These are phyloP conservation scores for Unio delphinus DNA, from an alignment of 2,888 invertebrate species.

Conservation along the genomic window DNA sequence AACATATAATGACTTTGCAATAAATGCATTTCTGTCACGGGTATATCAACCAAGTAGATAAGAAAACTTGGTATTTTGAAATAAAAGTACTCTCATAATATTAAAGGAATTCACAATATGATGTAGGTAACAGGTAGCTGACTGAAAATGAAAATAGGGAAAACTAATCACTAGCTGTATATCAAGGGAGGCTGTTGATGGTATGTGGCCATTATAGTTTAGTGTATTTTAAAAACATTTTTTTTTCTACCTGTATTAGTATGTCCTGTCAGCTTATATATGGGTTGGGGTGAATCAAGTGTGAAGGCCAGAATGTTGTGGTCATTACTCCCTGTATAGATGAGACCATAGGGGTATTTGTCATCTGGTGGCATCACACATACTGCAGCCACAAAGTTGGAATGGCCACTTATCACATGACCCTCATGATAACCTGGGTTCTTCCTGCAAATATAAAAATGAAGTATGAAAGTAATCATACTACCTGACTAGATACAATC, in stretches of 20 bases:
- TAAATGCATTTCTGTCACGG: too few species aligned
- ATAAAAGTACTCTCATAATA: too few species aligned
- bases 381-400: slow-evolving; percentile 88
- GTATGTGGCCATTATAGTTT: neutral
- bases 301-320: slow-evolving; percentile 85
- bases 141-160: neutral
- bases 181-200: neutral
- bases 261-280: slow-evolving; percentile 80
- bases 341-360: slow-evolving; percentile 82
- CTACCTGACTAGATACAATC: too few species aligned
- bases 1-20: too few species aligned
- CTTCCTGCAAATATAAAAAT: slow-evolving; percentile 70
- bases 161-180: neutral
- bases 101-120: too few species aligned
- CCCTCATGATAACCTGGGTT: slow-evolving; percentile 57
- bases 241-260: slow-evolving; percentile 48
- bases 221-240: neutral
- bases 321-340: slow-evolving; percentile 93
- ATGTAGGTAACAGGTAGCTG: neutral
- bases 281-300: slow-evolving; percentile 80
- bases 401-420: slow-evolving; percentile 78
- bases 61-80: too few species aligned
- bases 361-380: slow-evolving; percentile 82
- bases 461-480: neutral
- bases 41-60: too few species aligned